A percentile compares a stretch with the other conserved stretches of the same genome.
phyloP scores from a whole-genome alignment of 2,888 invertebrate species.

The Papilio elwesi region DNA sequence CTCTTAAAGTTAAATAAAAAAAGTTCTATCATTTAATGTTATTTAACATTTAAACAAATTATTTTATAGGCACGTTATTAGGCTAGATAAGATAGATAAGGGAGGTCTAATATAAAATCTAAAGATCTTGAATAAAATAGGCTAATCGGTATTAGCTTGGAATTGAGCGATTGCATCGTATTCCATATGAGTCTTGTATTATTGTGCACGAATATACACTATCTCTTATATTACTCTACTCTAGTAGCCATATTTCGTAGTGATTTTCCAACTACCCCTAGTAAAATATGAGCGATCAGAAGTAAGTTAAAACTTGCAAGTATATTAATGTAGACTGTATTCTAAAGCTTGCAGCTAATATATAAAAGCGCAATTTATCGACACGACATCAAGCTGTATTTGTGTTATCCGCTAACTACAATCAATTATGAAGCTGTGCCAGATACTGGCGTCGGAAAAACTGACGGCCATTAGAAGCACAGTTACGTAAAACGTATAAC shows the following conservation, averaged over 20 bases:
- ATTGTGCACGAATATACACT: too few relatives aligned
- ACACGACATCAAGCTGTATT: conserved; percentile 41
- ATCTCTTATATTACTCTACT: too few relatives aligned
- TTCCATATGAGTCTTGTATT: too few relatives aligned
- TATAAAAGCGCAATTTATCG: conserved; percentile 26
- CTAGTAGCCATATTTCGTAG: not conserved
- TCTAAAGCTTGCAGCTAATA: conserved; percentile 9
- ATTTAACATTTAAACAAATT: too few relatives aligned
- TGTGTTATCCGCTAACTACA: conserved; percentile 55
- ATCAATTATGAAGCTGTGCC: conserved; percentile 74
- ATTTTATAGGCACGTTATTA: too few relatives aligned
- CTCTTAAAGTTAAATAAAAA: too few relatives aligned
- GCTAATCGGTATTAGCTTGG: too few relatives aligned
- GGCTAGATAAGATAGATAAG: too few relatives aligned
- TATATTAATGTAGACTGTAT: conserved; percentile 10
- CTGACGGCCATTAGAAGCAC: conserved; percentile 75
- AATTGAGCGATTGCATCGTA: too few relatives aligned
- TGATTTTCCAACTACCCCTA: not conserved
- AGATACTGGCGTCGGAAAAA: conserved; percentile 68
- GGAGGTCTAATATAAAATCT: not conserved
- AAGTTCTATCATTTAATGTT: too few relatives aligned
- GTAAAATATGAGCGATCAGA: too few relatives aligned
- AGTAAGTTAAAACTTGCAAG: not conserved
- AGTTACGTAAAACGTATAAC: conserved; percentile 79
- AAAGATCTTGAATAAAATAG: not conserved